Percentiles rank a stretch among this genome's conserved stretches.
Evolutionary conservation across 2,797 vertebrate genomes (phyloP).

Genomic region (Malurus leucopterus): DNA sequence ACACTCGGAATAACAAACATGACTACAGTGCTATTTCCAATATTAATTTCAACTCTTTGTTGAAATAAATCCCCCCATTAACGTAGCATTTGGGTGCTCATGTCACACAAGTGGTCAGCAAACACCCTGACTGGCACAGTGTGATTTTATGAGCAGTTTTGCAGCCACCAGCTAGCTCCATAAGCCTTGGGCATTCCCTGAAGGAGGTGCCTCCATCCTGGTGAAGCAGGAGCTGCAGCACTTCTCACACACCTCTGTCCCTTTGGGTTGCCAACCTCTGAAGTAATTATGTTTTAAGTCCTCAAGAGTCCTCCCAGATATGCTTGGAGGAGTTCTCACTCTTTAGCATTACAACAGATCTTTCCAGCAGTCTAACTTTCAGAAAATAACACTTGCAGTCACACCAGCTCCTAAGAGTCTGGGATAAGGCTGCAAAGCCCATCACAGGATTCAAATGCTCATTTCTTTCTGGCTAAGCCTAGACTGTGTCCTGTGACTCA

Average conservation of each 20-base stretch:
- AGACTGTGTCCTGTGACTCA: background rate
- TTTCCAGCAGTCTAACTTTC: background rate
- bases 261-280: background rate
- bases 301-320: background rate
- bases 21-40: background rate
- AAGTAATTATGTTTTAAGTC: background rate
- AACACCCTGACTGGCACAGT: background rate
- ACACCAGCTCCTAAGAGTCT: background rate
- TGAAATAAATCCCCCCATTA: background rate
- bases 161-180: background rate
- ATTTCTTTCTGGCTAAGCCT: background rate
- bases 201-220: background rate
- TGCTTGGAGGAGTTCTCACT: background rate
- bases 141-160: background rate
- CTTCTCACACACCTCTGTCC: background rate
- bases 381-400: background rate
- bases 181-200: fast-evolving
- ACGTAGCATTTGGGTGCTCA: background rate
- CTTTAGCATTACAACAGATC: background rate
- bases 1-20: background rate
- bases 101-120: background rate
- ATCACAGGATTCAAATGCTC: background rate
- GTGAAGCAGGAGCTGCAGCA: fast-evolving
- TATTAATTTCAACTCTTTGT: background rate
- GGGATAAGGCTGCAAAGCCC: background rate